These are phyloP conservation scores for Helicolenus hilgendorfi DNA, from an alignment of 2,797 vertebrate genomes.

Conservation along the genomic window DNA sequence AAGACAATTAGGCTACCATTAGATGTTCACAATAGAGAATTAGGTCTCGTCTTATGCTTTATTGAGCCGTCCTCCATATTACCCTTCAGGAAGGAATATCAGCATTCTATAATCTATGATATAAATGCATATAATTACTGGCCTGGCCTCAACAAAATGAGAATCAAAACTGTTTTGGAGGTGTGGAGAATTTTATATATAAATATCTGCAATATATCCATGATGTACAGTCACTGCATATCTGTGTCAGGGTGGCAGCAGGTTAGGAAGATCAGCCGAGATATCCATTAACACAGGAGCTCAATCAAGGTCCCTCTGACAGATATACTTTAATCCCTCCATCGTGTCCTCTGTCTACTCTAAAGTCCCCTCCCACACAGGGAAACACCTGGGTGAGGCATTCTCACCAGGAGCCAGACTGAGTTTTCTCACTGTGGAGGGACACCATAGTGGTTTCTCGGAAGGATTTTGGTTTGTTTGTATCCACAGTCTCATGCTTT, in stretches of 20 bases:
- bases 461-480: neutral
- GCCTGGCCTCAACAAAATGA: neutral
- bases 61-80: neutral
- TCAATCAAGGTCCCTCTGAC: neutral
- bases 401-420: neutral
- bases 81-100: neutral
- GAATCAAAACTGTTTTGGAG: neutral
- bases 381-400: constrained; percentile 24
- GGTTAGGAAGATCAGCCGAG: neutral
- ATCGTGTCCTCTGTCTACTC: neutral
- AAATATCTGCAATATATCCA: neutral
- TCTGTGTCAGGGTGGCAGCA: neutral
- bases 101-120: neutral
- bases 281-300: neutral
- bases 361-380: neutral
- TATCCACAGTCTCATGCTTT: neutral
- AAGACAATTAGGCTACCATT: neutral
- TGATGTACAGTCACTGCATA: neutral
- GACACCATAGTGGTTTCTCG: neutral
- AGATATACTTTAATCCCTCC: neutral
- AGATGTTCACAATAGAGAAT: neutral
- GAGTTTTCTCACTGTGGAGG: neutral
- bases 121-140: neutral
- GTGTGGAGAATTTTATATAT: neutral
- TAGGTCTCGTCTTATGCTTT: neutral